These are phyloP conservation scores for Leptothorax acervorum DNA, from an alignment of 2,888 invertebrate genomes.

Conservation along the genomic window DNA sequence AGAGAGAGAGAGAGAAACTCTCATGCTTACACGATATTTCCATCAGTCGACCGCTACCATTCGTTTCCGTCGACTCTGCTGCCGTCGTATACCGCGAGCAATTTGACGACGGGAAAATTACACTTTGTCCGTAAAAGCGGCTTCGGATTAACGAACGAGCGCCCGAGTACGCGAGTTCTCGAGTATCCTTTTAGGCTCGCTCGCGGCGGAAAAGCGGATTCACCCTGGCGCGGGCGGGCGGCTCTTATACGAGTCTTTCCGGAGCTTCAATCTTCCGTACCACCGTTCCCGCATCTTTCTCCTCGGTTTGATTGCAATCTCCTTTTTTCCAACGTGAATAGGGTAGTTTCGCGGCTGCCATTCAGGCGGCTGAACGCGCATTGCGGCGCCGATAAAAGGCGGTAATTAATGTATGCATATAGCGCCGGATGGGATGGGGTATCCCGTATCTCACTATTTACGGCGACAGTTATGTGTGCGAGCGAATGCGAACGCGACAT, in stretches of 20 bases:
- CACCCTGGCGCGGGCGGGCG: background rate
- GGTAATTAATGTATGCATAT: constrained; percentile 39
- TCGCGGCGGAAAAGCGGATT: constrained; percentile 20
- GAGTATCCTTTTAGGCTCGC: background rate
- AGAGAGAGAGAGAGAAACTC: background rate
- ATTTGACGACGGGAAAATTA: constrained; percentile 49
- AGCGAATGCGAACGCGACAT: background rate
- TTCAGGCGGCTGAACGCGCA: constrained; percentile 31
- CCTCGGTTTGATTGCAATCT: constrained; percentile 45
- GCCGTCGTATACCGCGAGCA: constrained; percentile 27
- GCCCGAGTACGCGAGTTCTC: background rate
- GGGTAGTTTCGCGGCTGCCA: constrained; percentile 40
- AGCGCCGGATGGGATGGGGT: background rate
- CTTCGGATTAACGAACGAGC: constrained; percentile 34
- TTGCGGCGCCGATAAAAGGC: constrained; percentile 22
- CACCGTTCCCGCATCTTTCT: constrained; percentile 10
- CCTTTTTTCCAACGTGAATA: constrained; percentile 48
- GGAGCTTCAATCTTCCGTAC: constrained; percentile 35
- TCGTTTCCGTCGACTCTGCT: background rate
- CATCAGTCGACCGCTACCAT: background rate
- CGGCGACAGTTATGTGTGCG: constrained; percentile 17
- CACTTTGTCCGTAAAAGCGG: constrained; percentile 33
- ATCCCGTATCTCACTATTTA: constrained; percentile 5
- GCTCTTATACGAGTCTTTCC: constrained; percentile 6
- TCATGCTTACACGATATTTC: background rate